phyloP scores from a whole-genome alignment of 2,888 invertebrate genomes.

The Archips crataeganus region DNA sequence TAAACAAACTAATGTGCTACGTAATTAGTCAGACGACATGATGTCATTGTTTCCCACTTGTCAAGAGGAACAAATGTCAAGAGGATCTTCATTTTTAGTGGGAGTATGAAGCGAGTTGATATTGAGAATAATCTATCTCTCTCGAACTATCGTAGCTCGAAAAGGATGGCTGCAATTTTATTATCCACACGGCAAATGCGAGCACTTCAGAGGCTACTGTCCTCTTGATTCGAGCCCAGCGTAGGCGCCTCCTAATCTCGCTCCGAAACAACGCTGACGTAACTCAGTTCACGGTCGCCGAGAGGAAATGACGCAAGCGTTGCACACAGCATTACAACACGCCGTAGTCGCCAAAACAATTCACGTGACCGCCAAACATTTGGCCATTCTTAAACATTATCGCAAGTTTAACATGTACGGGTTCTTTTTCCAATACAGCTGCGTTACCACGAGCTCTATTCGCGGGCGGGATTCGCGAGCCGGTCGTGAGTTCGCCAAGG shows the following conservation, averaged over 20 bases:
- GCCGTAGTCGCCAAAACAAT: conserved; percentile 68
- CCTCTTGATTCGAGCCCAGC: conserved; percentile 55
- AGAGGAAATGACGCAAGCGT: conserved; percentile 83
- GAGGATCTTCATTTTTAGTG: conserved; percentile 6
- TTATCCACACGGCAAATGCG: conserved; percentile 30
- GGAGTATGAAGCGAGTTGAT: background rate
- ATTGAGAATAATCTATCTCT: conserved; percentile 8
- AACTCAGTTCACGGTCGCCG: conserved; percentile 81
- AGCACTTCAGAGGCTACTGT: conserved; percentile 56
- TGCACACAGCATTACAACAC: conserved; percentile 65
- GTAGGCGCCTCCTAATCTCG: conserved; percentile 76
- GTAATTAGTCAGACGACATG: conserved; percentile 41
- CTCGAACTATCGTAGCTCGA: background rate
- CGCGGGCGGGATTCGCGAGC: conserved; percentile 29
- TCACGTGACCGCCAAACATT: conserved; percentile 55
- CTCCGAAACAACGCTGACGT: conserved; percentile 74
- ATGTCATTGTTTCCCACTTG: conserved; percentile 41
- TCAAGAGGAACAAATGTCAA: conserved; percentile 19
- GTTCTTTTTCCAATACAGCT: conserved; percentile 23
- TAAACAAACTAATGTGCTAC: conserved; percentile 39
- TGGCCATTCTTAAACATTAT: conserved; percentile 27
- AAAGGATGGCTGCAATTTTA: conserved; percentile 22
- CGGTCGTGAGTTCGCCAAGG: conserved; percentile 28
- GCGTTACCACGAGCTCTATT: conserved; percentile 27
- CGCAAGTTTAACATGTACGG: conserved; percentile 20